A percentile compares a stretch with the other conserved stretches of the same genome.
Conservation (phyloP, 2,888 invertebrate species). For the Pseudococcus longispinus region DNA sequence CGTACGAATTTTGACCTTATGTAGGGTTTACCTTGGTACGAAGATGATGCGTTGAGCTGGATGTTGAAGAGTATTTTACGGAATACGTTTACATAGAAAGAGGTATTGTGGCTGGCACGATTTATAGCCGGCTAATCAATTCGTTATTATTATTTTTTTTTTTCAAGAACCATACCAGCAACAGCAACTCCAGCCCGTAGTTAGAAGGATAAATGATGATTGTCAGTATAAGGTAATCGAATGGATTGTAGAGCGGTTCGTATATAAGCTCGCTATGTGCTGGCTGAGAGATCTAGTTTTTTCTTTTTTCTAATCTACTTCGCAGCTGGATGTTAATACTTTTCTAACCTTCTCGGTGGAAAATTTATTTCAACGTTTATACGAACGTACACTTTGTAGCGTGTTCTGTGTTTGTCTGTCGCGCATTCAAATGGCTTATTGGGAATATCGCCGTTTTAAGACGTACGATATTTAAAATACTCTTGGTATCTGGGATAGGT, state of each 20-base stretch:
- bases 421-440: background rate
- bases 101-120: background rate
- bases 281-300: conserved; percentile 29
- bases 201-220: background rate
- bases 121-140: background rate
- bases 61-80: background rate
- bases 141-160: background rate
- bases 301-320: conserved; percentile 47
- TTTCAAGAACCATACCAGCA: background rate
- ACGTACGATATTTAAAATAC: no score
- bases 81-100: background rate
- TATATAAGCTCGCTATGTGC: background rate
- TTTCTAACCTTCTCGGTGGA: conserved; percentile 30
- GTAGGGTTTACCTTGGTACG: background rate
- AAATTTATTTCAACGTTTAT: conserved; percentile 30
- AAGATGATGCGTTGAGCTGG: background rate
- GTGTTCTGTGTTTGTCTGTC: background rate
- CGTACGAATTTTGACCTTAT: conserved; percentile 12
- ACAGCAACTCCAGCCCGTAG: conserved; percentile 4
- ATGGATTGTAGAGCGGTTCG: background rate
- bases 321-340: conserved; percentile 40
- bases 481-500: no score
- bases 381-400: conserved; percentile 13
- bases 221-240: background rate
- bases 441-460: no score